phyloP scores from a whole-genome alignment of 2,797 vertebrate genomes.

The Fistularia tabacaria region DNA sequence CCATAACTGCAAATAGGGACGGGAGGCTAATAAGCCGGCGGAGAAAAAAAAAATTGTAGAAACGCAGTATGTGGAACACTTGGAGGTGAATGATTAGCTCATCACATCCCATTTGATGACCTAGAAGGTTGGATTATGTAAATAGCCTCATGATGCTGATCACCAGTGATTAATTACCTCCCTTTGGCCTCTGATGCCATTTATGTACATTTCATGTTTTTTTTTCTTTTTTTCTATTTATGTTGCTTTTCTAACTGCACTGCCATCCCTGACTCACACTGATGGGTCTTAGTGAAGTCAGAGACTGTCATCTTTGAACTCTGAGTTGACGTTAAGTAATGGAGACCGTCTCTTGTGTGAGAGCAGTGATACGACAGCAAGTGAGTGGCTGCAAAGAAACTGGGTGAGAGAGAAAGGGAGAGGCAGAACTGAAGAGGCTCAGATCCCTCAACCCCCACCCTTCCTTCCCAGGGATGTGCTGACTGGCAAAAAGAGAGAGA shows the following conservation, averaged over 20 bases:
- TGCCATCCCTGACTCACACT: constrained; percentile 26
- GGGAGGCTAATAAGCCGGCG: constrained; percentile 54
- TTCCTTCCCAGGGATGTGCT: constrained; percentile 55
- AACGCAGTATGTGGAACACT: constrained; percentile 16
- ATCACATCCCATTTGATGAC: constrained; percentile 28
- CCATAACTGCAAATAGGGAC: constrained; percentile 27
- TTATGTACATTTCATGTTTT: constrained; percentile 28
- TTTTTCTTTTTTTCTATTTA: constrained; percentile 3
- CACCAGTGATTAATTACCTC: constrained; percentile 29
- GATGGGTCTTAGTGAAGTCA: constrained; percentile 43
- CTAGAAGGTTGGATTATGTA: constrained; percentile 24
- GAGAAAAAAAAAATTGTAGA: constrained; percentile 3
- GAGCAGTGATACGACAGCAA: constrained; percentile 39
- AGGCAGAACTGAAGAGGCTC: constrained; percentile 21
- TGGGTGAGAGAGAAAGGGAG: constrained; percentile 7
- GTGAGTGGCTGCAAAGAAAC: constrained; percentile 42
- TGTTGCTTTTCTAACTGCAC: constrained; percentile 8
- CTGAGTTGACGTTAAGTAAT: constrained; percentile 53
- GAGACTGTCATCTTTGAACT: constrained; percentile 58
- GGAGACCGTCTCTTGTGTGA: constrained; percentile 35
- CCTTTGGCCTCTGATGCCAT: constrained; percentile 25
- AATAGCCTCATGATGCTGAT: constrained; percentile 37
- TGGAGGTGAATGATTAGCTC: constrained; percentile 3
- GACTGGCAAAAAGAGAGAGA: constrained; percentile 64
- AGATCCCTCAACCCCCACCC: constrained; percentile 43